A percentile compares a stretch with the other conserved stretches of the same genome.
Evolutionary conservation across 2,888 invertebrate genomes (phyloP).

Genomic region (Drosophila putrida): DNA sequence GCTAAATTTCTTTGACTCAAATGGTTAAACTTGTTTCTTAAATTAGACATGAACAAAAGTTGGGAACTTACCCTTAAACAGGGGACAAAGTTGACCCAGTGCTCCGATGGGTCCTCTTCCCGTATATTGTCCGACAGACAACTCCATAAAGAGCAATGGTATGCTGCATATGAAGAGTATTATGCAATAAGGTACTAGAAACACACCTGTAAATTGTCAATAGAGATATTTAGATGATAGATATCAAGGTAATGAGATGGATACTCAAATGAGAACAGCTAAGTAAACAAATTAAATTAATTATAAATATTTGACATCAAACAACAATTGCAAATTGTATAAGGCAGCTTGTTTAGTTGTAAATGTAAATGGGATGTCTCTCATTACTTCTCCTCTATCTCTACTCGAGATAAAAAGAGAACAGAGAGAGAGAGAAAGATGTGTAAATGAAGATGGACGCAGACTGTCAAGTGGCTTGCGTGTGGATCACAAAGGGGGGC

Average conservation of each 20-base stretch:
- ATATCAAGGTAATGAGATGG: slow-evolving; percentile 18
- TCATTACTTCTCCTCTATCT: slow-evolving; percentile 27
- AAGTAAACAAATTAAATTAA: slow-evolving; percentile 75
- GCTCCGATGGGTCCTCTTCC: slow-evolving; percentile 96
- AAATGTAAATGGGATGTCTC: slow-evolving; percentile 56
- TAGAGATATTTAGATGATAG: slow-evolving; percentile 5
- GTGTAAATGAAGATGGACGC: slow-evolving; percentile 80
- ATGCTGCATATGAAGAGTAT: slow-evolving; percentile 96
- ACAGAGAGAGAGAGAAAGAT: slow-evolving; percentile 8
- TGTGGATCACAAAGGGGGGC: slow-evolving; percentile 28
- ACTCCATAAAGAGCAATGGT: slow-evolving; percentile 97
- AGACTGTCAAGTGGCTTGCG: slow-evolving; percentile 63
- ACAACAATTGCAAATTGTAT: slow-evolving; percentile 61
- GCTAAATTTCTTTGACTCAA: slow-evolving; percentile 1
- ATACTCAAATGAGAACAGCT: slow-evolving; percentile 55
- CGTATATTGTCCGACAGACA: slow-evolving; percentile 96
- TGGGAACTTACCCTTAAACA: slow-evolving; percentile 92
- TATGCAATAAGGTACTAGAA: slow-evolving; percentile 97
- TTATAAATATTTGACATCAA: slow-evolving; percentile 75
- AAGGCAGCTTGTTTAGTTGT: slow-evolving; percentile 23
- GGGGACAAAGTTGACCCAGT: slow-evolving; percentile 94
- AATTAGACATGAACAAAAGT: not conserved
- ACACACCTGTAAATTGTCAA: slow-evolving; percentile 90
- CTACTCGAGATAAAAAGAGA: not conserved
- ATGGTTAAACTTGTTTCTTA: not conserved